Percentiles rank a stretch among this genome's conserved stretches.
Conservation (phyloP, 2,797 vertebrate genomes). For the Gymnothorax reevesii region DNA sequence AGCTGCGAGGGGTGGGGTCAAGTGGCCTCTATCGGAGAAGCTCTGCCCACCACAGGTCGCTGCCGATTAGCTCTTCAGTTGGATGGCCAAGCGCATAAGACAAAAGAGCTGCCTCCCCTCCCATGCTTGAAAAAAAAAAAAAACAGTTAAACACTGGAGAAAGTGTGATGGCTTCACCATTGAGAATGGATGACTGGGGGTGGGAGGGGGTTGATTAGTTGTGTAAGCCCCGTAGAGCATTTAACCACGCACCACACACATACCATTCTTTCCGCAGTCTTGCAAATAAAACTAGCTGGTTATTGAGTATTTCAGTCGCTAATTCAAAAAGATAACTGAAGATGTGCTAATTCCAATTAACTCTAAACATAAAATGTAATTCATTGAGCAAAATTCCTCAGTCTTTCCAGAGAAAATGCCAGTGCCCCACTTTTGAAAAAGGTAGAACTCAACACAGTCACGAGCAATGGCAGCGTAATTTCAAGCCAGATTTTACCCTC, state of each 20-base stretch:
- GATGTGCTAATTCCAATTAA: no score
- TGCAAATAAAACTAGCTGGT: neutral
- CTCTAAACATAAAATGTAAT: no score
- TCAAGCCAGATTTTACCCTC: neutral
- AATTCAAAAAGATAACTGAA: neutral
- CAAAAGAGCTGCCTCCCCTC: constrained; percentile 18
- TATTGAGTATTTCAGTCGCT: neutral
- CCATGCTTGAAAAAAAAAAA: constrained; percentile 16
- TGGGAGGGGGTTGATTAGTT: neutral
- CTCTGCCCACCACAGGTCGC: constrained; percentile 14
- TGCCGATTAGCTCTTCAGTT: constrained; percentile 24
- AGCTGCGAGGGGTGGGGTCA: constrained; percentile 29
- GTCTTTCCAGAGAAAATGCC: neutral
- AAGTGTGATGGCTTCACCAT: neutral
- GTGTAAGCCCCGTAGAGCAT: neutral
- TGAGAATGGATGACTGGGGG: neutral
- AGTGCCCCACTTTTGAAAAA: neutral
- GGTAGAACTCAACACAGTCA: constrained; percentile 18
- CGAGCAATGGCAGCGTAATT: constrained; percentile 18
- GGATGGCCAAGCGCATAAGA: constrained; percentile 15
- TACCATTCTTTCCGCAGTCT: neutral
- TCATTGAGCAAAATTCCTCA: constrained; percentile 9
- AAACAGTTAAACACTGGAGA: constrained; percentile 24
- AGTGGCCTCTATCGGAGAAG: constrained; percentile 22
- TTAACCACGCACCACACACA: neutral